Base-by-base conservation (phyloP, 2,888 invertebrate species). In the Drosophila engyochracea region DNA sequence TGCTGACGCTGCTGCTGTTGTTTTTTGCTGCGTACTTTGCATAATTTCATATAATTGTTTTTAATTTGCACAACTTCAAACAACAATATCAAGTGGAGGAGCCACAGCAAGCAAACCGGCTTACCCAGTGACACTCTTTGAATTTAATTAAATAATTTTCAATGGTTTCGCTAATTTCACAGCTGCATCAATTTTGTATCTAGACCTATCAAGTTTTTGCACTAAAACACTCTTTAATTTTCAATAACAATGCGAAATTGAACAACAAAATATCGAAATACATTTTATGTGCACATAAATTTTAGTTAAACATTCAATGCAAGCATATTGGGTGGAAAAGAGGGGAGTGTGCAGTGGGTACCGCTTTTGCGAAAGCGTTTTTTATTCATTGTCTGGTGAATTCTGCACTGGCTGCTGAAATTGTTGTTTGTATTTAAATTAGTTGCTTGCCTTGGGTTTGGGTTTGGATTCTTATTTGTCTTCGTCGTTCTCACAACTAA, bases 31-130 rank as follows among this genome's bases (percentile, higher is more conserved):
- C 77, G 83, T 85, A 82, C 74, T 87, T 87, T 87, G 79, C 88
- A 89, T 83, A 88, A 87, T 87, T 86, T 79, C 76, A 79, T 68
- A 74, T 88, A 87, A 87, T 87, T 81, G 86, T 76, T 90, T 47
- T 83, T 71, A 78, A 77, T 87, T 89, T 89, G 71, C 83, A 85
- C 76, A 89, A 86, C 77, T 58, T 75, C 76, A 77, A 84, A 78
- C 87, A 82, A 84, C 85, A 79, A 74, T 75, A 89, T 77, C 73
- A 77, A 76, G 54, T 69, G 53, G 65, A 70, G 64, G 57, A 67
- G 65, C 57, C 19, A 28, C 10, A 37, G 12, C 57, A n/a, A 31
- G 35, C 57, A 68, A 73, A 71, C 69, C 60, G 62, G 65, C 67
- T 75, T 64, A 74, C 66, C 73, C 66, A 67, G 70, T 74, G 71